phyloP scores from a whole-genome alignment of 2,797 vertebrate species.

The Pelodytes ibericus region DNA sequence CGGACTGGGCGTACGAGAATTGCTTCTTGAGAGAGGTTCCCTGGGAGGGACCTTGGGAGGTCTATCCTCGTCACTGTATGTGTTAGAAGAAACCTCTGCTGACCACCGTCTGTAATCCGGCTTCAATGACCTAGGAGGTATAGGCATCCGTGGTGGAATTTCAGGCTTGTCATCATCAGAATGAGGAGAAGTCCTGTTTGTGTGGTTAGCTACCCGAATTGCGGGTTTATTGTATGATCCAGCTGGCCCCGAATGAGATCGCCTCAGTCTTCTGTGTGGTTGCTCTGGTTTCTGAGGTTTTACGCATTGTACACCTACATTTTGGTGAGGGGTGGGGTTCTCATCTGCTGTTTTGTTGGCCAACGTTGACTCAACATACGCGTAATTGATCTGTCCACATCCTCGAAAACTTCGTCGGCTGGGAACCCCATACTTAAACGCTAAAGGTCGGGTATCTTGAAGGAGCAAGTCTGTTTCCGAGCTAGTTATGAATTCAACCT shows the following conservation, averaged over 20 bases:
- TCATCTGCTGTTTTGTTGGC: constrained; percentile 63
- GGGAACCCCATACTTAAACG: constrained; percentile 74
- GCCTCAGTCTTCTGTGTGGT: constrained; percentile 79
- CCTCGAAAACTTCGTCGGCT: constrained; percentile 85
- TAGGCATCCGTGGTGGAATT: constrained; percentile 89
- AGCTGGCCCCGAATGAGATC: constrained; percentile 92
- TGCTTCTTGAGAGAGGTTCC: constrained; percentile 81
- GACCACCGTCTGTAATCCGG: constrained; percentile 92
- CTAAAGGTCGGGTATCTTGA: constrained; percentile 70
- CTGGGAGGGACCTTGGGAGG: constrained; percentile 93
- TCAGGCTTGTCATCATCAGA: constrained; percentile 83
- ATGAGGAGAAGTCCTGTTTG: constrained; percentile 71
- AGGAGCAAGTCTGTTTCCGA: constrained; percentile 77
- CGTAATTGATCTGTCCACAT: constrained; percentile 90
- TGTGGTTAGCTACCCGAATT: constrained; percentile 71
- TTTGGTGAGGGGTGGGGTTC: constrained; percentile 57
- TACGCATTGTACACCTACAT: constrained; percentile 58
- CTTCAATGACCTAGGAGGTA: constrained; percentile 85
- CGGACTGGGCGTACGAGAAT: constrained; percentile 89
- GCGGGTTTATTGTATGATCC: constrained; percentile 90
- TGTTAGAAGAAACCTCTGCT: constrained; percentile 88
- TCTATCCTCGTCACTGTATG: constrained; percentile 88
- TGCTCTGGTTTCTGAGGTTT: constrained; percentile 66
- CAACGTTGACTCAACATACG: constrained; percentile 83
- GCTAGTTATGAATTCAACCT: constrained; percentile 87